phyloP scores from a whole-genome alignment of 2,888 invertebrate genomes.

The Dimorphilus gyrociliatus region DNA sequence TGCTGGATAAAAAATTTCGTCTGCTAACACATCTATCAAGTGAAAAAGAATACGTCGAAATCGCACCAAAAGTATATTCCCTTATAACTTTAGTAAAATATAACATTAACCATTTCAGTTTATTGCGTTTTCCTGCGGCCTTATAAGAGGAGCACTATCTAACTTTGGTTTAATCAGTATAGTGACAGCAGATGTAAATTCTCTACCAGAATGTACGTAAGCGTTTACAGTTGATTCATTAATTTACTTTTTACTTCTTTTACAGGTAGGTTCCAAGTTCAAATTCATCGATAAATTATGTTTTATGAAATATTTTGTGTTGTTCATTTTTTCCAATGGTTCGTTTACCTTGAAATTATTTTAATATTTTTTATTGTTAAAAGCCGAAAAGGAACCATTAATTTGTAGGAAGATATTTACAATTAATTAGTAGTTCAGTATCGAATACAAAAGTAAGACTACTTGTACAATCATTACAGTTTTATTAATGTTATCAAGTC shows the following conservation, averaged over 20 bases:
- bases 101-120: constrained; percentile 18
- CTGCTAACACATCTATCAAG: constrained; percentile 72
- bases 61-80: constrained; percentile 57
- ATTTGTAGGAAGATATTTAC: too few relatives aligned
- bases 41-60: constrained; percentile 74
- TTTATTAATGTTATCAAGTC: too few relatives aligned
- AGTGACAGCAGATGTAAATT: constrained; percentile 82
- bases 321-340: too few relatives aligned
- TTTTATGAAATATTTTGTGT: constrained; percentile 10
- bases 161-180: constrained; percentile 82
- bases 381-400: too few relatives aligned
- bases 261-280: constrained; percentile 31
- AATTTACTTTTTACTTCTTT: constrained; percentile 5
- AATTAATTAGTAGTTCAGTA: too few relatives aligned
- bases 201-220: constrained; percentile 56
- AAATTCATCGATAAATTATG: constrained; percentile 25
- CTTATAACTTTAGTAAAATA: neutral
- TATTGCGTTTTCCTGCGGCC: constrained; percentile 81
- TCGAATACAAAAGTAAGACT: too few relatives aligned
- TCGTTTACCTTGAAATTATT: too few relatives aligned
- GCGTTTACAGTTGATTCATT: too few relatives aligned
- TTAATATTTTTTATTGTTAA: neutral
- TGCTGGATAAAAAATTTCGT: constrained; percentile 86
- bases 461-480: too few relatives aligned
- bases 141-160: constrained; percentile 80